Percentiles rank a stretch among this genome's conserved stretches.
phyloP scores from a whole-genome alignment of 2,797 vertebrate species.

The Paedocypris micromegethes region DNA sequence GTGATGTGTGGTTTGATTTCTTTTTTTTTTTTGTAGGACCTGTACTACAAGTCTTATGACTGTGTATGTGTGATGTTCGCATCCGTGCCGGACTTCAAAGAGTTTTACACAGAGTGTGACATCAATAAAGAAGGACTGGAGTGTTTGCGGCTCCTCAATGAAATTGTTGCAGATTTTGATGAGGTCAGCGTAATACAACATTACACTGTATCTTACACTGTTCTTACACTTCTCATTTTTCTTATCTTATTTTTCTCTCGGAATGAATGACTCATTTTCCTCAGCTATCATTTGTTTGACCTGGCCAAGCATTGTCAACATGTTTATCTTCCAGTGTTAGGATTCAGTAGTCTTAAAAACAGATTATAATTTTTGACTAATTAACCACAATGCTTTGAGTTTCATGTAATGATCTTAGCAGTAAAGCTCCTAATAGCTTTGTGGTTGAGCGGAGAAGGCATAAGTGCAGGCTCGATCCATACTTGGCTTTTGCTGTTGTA shows the following conservation, averaged over 20 bases:
- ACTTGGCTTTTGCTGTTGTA: not conserved
- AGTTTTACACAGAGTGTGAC: slow-evolving; percentile 97
- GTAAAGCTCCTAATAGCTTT: not conserved
- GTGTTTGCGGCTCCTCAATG: slow-evolving; percentile 90
- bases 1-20: slow-evolving; percentile 4
- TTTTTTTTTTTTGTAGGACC: slow-evolving; percentile 70
- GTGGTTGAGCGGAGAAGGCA: not conserved
- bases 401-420: too few species aligned
- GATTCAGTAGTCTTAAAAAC: too few species aligned
- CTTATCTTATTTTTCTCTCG: not conserved
- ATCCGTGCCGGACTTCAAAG: slow-evolving; percentile 96
- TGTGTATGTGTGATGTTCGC: slow-evolving; percentile 99
- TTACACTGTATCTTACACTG: not conserved
- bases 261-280: slow-evolving; percentile 3
- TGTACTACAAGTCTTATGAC: slow-evolving; percentile 97
- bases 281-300: not conserved
- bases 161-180: slow-evolving; percentile 97
- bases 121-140: slow-evolving; percentile 98
- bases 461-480: slow-evolving; percentile 1
- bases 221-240: not conserved
- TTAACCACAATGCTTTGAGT: too few species aligned
- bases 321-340: too few species aligned
- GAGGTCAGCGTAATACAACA: slow-evolving; percentile 72
- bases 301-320: not conserved
- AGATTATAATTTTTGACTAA: too few species aligned